These are phyloP conservation scores for Lamellibrachia columna DNA, from an alignment of 2,888 invertebrate genomes.

Conservation along the genomic window DNA sequence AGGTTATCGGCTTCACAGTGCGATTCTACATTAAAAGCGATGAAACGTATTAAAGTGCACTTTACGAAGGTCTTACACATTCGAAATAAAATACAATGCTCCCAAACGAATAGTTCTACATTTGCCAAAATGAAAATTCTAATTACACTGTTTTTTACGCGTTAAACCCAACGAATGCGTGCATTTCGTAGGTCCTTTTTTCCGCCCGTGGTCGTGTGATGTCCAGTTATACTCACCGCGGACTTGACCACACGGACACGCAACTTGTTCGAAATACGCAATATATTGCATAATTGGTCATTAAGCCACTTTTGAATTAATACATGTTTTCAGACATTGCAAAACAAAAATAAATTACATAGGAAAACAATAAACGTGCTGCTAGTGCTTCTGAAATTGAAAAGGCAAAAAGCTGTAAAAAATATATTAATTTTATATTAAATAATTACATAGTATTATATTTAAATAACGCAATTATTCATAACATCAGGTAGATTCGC, in stretches of 20 bases:
- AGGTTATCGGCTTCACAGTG: background rate
- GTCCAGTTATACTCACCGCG: background rate
- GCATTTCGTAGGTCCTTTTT: background rate
- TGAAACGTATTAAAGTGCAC: background rate
- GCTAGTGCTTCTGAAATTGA: background rate
- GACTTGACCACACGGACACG: background rate
- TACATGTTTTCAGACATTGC: background rate
- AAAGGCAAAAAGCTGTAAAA: no score
- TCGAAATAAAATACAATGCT: background rate
- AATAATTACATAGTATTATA: no score
- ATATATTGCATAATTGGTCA: background rate
- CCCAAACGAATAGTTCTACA: background rate
- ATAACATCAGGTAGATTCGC: no score
- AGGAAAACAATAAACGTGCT: background rate
- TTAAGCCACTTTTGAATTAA: background rate
- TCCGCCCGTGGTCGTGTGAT: background rate
- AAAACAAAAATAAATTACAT: background rate
- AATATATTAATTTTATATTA: no score
- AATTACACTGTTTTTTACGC: background rate
- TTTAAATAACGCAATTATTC: no score
- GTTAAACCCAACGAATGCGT: background rate
- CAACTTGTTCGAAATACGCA: background rate
- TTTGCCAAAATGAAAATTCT: background rate
- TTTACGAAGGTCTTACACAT: background rate
- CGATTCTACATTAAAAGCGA: constrained; percentile 2